Base-by-base conservation (phyloP, 1,140 invertebrate genomes). In the Zaprionus lachaisei region DNA sequence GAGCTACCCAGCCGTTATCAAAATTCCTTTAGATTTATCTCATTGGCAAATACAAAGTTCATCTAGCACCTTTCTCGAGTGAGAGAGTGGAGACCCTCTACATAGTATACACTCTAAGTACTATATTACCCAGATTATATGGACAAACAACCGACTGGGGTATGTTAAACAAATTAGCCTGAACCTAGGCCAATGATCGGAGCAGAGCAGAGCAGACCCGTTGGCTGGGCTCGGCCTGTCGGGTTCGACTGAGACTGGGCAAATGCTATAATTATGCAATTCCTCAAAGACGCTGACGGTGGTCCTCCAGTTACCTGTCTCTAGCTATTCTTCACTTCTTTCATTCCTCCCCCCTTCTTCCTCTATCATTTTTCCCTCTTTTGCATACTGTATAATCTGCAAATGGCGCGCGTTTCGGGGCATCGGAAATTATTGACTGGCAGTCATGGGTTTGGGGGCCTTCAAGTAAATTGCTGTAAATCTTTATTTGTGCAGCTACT, bases 181-280 rank as follows among this genome's bases (percentile, higher is more conserved):
- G 71, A 72, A 37, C 81, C 81, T 65, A 60, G 66, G 65, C 76
- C 71, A 72, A 80, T 86, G 69, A 69, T 68, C 79, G 69, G 41
- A 38, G 47, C 31, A 15, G 70, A 28, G 47, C 31, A 34, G 14
- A 22, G 17, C 56, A 37, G 28, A 37, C 15, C 47, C 64, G 31
- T 31, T 34, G 58, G 44, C 63, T 73, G 76, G 72, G 67, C 51
- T 58, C 22, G 72, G 51, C 37, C 20, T 38, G 31, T 55, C 11
- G 49, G 63, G 20, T 28, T 57, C 26, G 34, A 15, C 26, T 14
- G 38, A 5, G 51, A 37, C 51, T 31, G 73, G 85, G 79, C 77
- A 85, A 87, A 81, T 79, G 83, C 89, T 91, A 85, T 91, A 91
- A 91, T 91, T 91, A 91, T 91, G 89, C 84, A 91, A 91, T 91